These are phyloP conservation scores for Habropoda laboriosa DNA, from an alignment of 1,140 invertebrate species.

Conservation along the genomic window DNA sequence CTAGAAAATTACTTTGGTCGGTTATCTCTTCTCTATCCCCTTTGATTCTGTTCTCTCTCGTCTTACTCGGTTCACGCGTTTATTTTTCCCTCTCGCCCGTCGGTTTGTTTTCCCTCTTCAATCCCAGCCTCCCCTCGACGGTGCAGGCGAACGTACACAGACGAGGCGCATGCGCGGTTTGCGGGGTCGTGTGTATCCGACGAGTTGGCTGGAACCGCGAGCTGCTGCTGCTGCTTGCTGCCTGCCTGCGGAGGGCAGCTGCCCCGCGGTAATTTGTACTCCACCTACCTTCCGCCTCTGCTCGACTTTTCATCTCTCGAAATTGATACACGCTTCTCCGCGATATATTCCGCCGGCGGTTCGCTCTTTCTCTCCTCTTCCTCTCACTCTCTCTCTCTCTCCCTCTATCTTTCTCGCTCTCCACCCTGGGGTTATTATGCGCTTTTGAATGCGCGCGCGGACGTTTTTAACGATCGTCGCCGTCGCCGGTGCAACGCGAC, in stretches of 20 bases:
- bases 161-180: neutral
- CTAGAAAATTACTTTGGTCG: neutral
- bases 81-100: neutral
- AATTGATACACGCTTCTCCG: slow-evolving; percentile 32
- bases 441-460: neutral
- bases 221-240: no score
- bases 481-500: neutral
- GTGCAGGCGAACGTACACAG: neutral
- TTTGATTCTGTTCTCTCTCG: neutral
- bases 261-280: slow-evolving; percentile 43
- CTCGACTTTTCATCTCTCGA: slow-evolving; percentile 42
- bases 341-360: neutral
- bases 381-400: no score
- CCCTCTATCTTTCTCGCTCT: no score
- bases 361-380: neutral
- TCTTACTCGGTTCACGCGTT: neutral
- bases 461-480: slow-evolving; percentile 44
- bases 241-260: slow-evolving; percentile 29
- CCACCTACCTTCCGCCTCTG: slow-evolving; percentile 3
- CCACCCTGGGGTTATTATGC: slow-evolving; percentile 28
- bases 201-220: neutral
- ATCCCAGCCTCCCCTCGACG: neutral
- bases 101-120: slow-evolving; percentile 5
- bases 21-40: neutral
- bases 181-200: neutral